phyloP scores from a whole-genome alignment of 2,113 vertebrate species.

The Tamias sibiricus region DNA sequence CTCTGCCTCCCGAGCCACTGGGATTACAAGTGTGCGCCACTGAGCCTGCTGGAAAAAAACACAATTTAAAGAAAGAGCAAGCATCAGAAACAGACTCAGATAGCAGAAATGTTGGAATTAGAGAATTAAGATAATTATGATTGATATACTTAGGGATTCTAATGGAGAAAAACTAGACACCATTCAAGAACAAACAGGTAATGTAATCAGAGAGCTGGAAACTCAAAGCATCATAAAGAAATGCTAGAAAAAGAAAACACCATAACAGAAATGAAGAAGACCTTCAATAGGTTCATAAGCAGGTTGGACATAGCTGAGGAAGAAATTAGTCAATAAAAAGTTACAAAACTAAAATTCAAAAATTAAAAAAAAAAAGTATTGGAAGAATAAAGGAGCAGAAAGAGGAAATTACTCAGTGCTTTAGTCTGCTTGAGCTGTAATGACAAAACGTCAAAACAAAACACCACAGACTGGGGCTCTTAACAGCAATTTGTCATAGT shows the following conservation, averaged over 20 bases:
- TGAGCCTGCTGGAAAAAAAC: background rate
- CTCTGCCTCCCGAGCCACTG: too few species aligned
- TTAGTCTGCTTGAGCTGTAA: background rate
- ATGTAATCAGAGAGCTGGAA: background rate
- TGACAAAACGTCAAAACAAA: background rate
- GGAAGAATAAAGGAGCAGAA: background rate
- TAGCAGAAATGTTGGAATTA: background rate
- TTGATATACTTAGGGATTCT: background rate
- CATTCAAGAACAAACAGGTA: background rate
- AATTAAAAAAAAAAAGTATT: background rate
- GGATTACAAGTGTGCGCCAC: too few species aligned
- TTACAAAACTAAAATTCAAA: background rate
- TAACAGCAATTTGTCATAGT: background rate
- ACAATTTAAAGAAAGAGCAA: background rate
- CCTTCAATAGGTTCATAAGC: background rate
- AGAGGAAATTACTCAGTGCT: background rate
- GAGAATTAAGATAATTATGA: slow-evolving; percentile 11
- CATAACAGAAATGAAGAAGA: background rate
- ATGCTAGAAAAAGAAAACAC: background rate
- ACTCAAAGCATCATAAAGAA: background rate
- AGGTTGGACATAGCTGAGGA: background rate
- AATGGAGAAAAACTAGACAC: background rate
- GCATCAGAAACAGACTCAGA: background rate
- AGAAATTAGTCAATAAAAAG: background rate
- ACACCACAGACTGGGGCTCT: background rate